Base-by-base conservation (phyloP, 2,797 vertebrate species). In the Acanthornis magna region DNA sequence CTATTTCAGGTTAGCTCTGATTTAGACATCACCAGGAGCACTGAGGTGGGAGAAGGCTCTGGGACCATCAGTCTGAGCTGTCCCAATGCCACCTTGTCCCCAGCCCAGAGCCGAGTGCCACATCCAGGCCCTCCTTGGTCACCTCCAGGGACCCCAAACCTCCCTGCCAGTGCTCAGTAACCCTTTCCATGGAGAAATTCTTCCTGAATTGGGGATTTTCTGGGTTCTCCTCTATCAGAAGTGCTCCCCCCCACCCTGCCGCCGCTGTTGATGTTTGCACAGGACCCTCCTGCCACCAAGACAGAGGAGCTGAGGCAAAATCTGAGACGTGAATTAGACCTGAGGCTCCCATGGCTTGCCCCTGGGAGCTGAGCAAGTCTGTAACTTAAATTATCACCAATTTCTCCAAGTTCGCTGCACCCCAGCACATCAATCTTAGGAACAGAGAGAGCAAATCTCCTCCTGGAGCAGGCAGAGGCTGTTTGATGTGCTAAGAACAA, bases 181-280 rank as follows among this genome's bases (percentile, higher is more conserved):
- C 10, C 45, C 5, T 47, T 58, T 20, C 45, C 45, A 14, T 5
- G 23, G 4, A 7, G 29, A 22, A 65, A 71, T 53, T 53, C 51
- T 40, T 47, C 30, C 45, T 12, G 15, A 32, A 36, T 0, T 4
- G 0, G 45, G 43, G 79, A 30, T 34, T 20, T 53, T 38, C 11
- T 36, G 20, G 6, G 5, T 58, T n/a, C 23, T 9, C 18, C 26
- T 13, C 5, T 21, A 16, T 18, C 18, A 42, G 4, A 61, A 63
- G 1, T 1, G 1, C n/a, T 13, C n/a, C 63, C 53, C 47, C 3
- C 2, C 15, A 4, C 57, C 34, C 26, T 27, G 27, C n/a, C 42
- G 16, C 26, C 0, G 3, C 80, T 27, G 19, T 1, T 42, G 8
- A 2, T 16, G 13, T 38, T 13, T 38, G 48, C 23, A 19, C 74